Conservation (phyloP, 2,888 invertebrate genomes). For the Lymantria monacha region DNA sequence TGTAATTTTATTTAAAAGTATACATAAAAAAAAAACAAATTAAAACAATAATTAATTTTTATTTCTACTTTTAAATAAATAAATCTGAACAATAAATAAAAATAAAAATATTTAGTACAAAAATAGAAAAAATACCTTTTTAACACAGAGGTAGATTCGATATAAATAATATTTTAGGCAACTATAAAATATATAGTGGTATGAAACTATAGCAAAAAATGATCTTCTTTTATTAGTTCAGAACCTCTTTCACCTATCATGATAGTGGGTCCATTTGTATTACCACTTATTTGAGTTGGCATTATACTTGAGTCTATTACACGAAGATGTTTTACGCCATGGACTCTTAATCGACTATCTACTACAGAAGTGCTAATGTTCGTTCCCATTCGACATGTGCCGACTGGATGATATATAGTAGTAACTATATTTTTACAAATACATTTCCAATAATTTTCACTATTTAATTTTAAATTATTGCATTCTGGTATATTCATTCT, state of each 20-base stretch:
- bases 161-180: not conserved
- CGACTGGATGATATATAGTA: conserved; percentile 85
- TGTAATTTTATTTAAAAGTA: no score
- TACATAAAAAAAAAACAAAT: no score
- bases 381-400: conserved; percentile 82
- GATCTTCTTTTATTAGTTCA: conserved; percentile 84
- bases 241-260: conserved; percentile 90
- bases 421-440: conserved; percentile 60
- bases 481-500: conserved; percentile 10
- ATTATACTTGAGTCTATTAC: conserved; percentile 89
- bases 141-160: no score
- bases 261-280: conserved; percentile 89
- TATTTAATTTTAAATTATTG: conserved; percentile 18
- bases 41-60: no score
- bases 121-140: no score
- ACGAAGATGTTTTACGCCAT: conserved; percentile 83
- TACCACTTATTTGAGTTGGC: conserved; percentile 87
- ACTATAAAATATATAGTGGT: not conserved
- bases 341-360: conserved; percentile 83
- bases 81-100: no score
- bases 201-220: conserved; percentile 2
- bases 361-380: conserved; percentile 31
- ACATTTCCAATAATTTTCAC: conserved; percentile 38
- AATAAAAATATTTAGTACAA: no score
- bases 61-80: no score